These are phyloP conservation scores for Eremobia ochroleuca DNA, from an alignment of 2,888 invertebrate species.

Conservation along the genomic window DNA sequence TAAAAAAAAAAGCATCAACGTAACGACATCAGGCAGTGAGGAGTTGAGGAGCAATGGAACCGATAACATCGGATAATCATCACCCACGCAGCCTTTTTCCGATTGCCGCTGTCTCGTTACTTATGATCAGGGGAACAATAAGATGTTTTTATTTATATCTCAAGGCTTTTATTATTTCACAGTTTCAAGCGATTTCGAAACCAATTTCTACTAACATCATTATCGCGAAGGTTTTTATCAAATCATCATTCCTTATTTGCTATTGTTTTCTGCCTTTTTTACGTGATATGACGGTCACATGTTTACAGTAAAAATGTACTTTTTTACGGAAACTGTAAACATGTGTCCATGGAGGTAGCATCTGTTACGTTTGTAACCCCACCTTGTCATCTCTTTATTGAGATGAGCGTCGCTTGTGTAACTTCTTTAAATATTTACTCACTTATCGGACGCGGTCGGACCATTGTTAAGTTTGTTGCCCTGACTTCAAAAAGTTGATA, in stretches of 20 bases:
- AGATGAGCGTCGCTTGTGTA: constrained; percentile 67
- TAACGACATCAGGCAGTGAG: constrained; percentile 69
- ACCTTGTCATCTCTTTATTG: constrained; percentile 65
- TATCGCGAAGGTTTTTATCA: constrained; percentile 2
- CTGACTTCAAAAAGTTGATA: constrained; percentile 22
- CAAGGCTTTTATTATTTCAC: constrained; percentile 28
- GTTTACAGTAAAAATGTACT: constrained; percentile 36
- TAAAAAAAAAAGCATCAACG: constrained; percentile 33
- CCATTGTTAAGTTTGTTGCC: constrained; percentile 37
- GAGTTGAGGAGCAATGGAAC: constrained; percentile 74
- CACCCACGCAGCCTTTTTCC: constrained; percentile 81
- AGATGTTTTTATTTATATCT: constrained; percentile 58
- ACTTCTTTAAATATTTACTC: constrained; percentile 52
- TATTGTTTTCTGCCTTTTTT: neutral
- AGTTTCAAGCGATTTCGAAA: constrained; percentile 18
- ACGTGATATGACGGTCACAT: neutral
- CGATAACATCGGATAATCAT: constrained; percentile 83
- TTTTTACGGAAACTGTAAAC: constrained; percentile 48
- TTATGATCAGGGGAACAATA: constrained; percentile 79
- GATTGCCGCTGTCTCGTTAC: constrained; percentile 81
- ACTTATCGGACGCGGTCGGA: constrained; percentile 35
- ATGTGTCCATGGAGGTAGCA: constrained; percentile 36
- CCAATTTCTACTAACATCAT: constrained; percentile 10
- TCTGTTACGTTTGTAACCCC: constrained; percentile 60
- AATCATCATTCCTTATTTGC: neutral